phyloP scores from a whole-genome alignment of 2,113 vertebrate species.

The Corythaeola cristata region DNA sequence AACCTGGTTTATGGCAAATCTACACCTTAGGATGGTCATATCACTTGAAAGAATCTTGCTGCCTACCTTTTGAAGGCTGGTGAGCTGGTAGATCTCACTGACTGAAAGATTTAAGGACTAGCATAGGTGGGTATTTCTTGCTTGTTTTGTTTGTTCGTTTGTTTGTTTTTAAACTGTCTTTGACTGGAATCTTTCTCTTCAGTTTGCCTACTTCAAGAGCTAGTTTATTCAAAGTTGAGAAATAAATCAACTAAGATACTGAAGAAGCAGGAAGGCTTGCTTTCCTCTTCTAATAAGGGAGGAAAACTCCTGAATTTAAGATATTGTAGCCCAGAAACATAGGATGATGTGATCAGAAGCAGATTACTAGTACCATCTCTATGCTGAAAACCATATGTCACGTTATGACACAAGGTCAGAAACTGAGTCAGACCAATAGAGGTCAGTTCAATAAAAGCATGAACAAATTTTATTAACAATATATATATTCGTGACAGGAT shows the following conservation, averaged over 20 bases:
- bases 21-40: not conserved
- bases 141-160: not conserved
- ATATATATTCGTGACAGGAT: no score
- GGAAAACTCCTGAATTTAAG: not conserved
- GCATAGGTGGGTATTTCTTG: accelerated
- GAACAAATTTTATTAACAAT: no score
- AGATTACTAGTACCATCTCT: not conserved
- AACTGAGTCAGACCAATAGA: no score
- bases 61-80: not conserved
- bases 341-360: not conserved
- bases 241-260: not conserved
- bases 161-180: not conserved
- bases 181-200: not conserved
- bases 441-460: no score
- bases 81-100: not conserved
- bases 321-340: not conserved
- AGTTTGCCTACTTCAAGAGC: not conserved
- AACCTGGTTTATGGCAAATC: not conserved
- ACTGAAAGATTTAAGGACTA: not conserved
- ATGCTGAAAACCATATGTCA: not conserved
- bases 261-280: not conserved
- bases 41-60: not conserved
- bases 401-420: no score
- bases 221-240: not conserved
- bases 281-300: not conserved